Evolutionary conservation across 2,888 invertebrate genomes (phyloP), one percentile per base, ranked within the genome.

Genomic region (Euspilapteryx auroguttella): DNA sequence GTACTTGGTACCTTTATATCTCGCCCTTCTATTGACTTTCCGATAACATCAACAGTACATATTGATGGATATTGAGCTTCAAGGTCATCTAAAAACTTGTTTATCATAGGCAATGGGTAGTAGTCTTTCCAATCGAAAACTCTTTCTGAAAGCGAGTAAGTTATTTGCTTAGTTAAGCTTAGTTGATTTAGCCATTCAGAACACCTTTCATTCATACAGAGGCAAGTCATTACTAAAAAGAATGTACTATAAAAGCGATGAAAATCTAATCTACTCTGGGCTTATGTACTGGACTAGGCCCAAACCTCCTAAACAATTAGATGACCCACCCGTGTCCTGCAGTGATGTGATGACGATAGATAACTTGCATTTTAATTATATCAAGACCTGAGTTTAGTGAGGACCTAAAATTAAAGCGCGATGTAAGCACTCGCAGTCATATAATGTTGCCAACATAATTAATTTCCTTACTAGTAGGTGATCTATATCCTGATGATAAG

Each of bases 61-160:
- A 85, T 71, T 12, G 86, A 79, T 0, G 90, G 88, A 57, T 82
- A 89, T 0, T 82, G 80, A 31, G 79, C 75, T 32, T 85, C 86
- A 42, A 92, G 62, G 38, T 81, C 83, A 40, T 87, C 84, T 41
- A 92, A 52, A 45, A 84, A 92, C 13, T 79, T 80, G 41, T 87
- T 76, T 31, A 91, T 83, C 37, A 85, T 82, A 1, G 69, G 59
- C 13, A 88, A 52, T 0, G 85, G 81, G 49, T 91, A 87, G 49
- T 86, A 92, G 28, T 87, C 81, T 39, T 79, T 78, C 89, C 90
- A 92, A 34, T 89, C 87, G 61, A 91, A 39, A 4, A 31, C 21
- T 15, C 13, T n/a, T 14, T 26, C 26, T 27, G 21, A n/a, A 27
- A 27, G n/a, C n/a, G n/a, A n/a, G n/a, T n/a, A n/a, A n/a, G n/a